Conservation (phyloP, 2,888 invertebrate species). For the Oligia latruncula region DNA sequence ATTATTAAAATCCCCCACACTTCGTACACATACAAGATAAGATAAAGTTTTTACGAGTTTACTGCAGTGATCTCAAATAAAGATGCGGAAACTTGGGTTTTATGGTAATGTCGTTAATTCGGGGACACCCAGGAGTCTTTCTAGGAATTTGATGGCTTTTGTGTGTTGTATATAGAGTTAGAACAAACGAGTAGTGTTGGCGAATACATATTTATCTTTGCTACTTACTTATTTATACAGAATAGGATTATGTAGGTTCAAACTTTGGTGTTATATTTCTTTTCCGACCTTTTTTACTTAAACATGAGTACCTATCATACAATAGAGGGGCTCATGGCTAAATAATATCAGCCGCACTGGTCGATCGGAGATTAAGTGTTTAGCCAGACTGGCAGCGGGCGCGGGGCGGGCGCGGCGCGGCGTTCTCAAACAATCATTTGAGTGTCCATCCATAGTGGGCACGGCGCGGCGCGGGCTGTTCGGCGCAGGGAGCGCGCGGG, state of each 20-base stretch:
- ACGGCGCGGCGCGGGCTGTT: no score
- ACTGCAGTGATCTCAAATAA: slow-evolving; percentile 34
- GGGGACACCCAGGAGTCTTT: slow-evolving; percentile 16
- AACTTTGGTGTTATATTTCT: background rate
- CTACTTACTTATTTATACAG: no score
- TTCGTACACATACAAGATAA: slow-evolving; percentile 11
- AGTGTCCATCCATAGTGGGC: no score
- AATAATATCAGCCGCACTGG: no score
- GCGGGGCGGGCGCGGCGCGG: no score
- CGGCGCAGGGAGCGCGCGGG: no score
- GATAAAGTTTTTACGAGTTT: slow-evolving; percentile 48
- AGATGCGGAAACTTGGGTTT: slow-evolving; percentile 32
- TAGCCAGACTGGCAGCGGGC: no score
- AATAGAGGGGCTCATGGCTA: no score
- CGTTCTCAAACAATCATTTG: no score
- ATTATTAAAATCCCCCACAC: slow-evolving; percentile 33
- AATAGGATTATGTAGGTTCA: background rate
- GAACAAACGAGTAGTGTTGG: background rate
- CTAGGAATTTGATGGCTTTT: slow-evolving; percentile 25
- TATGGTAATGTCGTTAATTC: slow-evolving; percentile 25
- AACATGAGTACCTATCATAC: background rate
- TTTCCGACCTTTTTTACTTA: background rate
- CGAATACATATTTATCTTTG: no score
- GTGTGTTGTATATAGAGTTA: background rate
- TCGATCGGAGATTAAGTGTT: no score